Percentiles rank a stretch among this genome's conserved stretches.
phyloP scores from a whole-genome alignment of 2,113 vertebrate genomes.

The Apodemus sylvaticus region DNA sequence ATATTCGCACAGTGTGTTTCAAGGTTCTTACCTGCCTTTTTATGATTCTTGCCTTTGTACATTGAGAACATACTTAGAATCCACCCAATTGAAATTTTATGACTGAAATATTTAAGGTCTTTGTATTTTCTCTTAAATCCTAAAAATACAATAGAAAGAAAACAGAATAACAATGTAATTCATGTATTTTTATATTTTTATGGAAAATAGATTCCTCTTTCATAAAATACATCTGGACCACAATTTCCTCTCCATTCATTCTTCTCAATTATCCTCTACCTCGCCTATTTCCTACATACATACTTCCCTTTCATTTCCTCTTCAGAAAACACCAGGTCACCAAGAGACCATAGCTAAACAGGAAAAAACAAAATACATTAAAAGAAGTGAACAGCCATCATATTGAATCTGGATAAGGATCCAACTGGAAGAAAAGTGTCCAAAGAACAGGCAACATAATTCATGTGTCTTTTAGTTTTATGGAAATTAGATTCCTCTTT shows the following conservation, averaged over 20 bases:
- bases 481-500: too few species aligned
- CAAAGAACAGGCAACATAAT: not conserved
- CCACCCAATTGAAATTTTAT: rapidly evolving
- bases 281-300: not conserved
- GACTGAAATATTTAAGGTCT: not conserved
- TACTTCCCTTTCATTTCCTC: not conserved
- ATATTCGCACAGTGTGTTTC: not conserved
- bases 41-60: not conserved
- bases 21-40: not conserved
- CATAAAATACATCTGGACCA: not conserved
- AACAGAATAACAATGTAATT: not conserved
- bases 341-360: not conserved
- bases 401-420: not conserved
- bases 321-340: not conserved
- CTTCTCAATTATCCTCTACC: not conserved
- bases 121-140: not conserved
- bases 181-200: not conserved
- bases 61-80: not conserved
- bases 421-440: not conserved
- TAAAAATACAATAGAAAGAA: not conserved
- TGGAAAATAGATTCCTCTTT: not conserved
- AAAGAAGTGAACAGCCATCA: not conserved
- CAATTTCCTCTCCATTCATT: not conserved
- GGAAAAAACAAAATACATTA: not conserved
- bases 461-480: too few species aligned